phyloP scores from a whole-genome alignment of 2,888 invertebrate genomes.

The Drosophila conformis region DNA sequence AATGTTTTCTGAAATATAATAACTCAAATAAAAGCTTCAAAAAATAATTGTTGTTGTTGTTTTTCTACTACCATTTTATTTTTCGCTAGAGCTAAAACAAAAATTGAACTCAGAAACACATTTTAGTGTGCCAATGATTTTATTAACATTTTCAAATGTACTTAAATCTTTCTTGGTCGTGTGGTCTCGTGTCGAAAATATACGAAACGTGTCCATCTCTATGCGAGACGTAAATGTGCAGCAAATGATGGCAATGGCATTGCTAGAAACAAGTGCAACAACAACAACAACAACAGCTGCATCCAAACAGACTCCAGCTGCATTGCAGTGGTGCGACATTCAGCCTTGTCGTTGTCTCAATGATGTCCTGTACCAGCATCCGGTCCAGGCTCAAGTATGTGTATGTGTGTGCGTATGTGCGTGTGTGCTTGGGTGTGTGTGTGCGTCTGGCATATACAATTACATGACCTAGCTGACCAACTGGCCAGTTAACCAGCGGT shows the following conservation, averaged over 20 bases:
- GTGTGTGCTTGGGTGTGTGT: constrained; percentile 24
- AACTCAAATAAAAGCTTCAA: rapidly evolving
- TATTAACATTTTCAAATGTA: neutral
- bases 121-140: neutral
- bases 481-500: constrained; percentile 44
- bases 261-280: constrained; percentile 20
- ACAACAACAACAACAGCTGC: constrained; percentile 13
- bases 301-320: constrained; percentile 18
- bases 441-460: constrained; percentile 61
- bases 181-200: neutral
- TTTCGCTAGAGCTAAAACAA: neutral
- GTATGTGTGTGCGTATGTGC: constrained; percentile 10
- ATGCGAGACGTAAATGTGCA: constrained; percentile 12
- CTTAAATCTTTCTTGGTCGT: neutral
- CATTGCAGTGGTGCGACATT: constrained; percentile 28
- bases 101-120: neutral
- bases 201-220: constrained; percentile 4
- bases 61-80: neutral
- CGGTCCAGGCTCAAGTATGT: constrained; percentile 18
- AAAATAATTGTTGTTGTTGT: neutral
- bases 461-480: constrained; percentile 59
- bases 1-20: neutral
- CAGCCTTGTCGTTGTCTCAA: constrained; percentile 52
- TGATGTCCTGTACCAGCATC: constrained; percentile 54
- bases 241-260: constrained; percentile 30